These are phyloP conservation scores for Antheraea pernyi DNA, from an alignment of 1,140 invertebrate species.

Conservation along the genomic window DNA sequence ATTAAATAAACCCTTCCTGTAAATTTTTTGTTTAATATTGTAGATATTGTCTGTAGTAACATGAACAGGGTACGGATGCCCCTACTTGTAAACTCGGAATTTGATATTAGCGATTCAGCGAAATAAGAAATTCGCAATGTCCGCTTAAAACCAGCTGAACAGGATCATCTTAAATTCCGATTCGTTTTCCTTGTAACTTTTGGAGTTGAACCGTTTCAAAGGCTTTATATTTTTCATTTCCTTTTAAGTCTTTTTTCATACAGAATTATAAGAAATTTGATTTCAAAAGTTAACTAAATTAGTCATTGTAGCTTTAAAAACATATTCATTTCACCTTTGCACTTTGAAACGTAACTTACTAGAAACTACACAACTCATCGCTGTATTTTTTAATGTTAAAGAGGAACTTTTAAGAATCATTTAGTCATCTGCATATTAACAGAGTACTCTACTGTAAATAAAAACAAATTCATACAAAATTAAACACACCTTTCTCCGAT, in stretches of 20 bases:
- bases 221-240: slow-evolving; percentile 17
- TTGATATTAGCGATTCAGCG: slow-evolving; percentile 11
- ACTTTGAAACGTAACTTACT: too few relatives aligned
- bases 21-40: not conserved
- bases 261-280: not conserved
- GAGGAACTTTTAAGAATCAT: too few relatives aligned
- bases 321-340: too few relatives aligned
- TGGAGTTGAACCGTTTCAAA: slow-evolving; percentile 18
- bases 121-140: slow-evolving; percentile 4
- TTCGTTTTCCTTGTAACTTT: slow-evolving; percentile 15
- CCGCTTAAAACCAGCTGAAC: slow-evolving; percentile 10
- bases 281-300: not conserved
- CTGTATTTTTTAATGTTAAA: too few relatives aligned
- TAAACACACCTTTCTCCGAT: too few relatives aligned
- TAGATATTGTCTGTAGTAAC: not conserved
- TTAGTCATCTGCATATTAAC: too few relatives aligned
- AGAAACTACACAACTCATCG: too few relatives aligned
- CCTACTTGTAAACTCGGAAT: not conserved
- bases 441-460: too few relatives aligned
- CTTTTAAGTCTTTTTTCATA: not conserved
- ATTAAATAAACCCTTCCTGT: too few relatives aligned
- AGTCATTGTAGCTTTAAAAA: not conserved
- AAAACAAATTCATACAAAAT: too few relatives aligned
- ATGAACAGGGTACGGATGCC: not conserved
- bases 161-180: slow-evolving; percentile 24